phyloP scores from a whole-genome alignment of 35 echinoderm and acorn worm genomes.

The Strongylocentrotus purpuratus region DNA sequence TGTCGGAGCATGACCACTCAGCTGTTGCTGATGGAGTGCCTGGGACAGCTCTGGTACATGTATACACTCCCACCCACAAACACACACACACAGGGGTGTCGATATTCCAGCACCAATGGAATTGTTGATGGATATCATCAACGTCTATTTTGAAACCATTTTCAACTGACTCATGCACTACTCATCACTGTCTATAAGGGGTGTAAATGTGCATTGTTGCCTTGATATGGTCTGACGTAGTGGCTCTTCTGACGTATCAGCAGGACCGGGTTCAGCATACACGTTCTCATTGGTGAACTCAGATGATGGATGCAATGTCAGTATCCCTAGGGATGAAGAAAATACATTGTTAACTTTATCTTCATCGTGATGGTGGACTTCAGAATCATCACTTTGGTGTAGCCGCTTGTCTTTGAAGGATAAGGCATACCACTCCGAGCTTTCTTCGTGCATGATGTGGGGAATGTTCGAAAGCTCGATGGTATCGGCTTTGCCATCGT shows the following conservation, averaged over 20 bases:
- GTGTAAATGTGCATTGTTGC: background rate
- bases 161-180: background rate
- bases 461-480: background rate
- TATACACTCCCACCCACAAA: too few species aligned
- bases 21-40: too few species aligned
- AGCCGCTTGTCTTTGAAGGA: background rate
- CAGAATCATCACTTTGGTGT: background rate
- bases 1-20: too few species aligned
- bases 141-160: background rate
- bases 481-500: background rate
- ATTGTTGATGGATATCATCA: background rate
- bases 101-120: background rate
- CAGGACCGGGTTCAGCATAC: background rate
- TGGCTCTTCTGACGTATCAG: background rate
- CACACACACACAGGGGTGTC: too few species aligned
- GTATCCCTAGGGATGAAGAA: background rate
- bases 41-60: too few species aligned
- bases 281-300: background rate
- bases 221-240: background rate
- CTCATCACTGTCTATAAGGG: background rate
- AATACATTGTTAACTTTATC: background rate
- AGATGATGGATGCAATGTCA: background rate
- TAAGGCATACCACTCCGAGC: background rate
- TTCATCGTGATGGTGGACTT: background rate
- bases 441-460: background rate